These are phyloP conservation scores for Drosophila robusta DNA, from an alignment of 2,888 invertebrate species.

Conservation along the genomic window DNA sequence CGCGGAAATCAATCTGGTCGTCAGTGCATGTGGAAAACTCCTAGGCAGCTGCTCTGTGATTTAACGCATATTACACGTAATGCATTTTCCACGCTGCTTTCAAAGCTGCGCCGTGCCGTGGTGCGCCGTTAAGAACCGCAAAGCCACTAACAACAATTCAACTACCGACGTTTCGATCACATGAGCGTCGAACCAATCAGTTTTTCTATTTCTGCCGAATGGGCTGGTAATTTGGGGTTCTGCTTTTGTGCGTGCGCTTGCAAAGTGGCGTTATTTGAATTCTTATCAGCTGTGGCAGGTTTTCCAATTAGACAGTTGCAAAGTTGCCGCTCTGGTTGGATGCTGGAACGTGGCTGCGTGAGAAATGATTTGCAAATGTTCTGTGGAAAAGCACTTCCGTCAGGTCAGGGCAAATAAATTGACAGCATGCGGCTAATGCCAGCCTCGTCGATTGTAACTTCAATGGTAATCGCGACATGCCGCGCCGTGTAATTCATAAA, in stretches of 20 bases:
- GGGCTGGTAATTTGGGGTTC: constrained; percentile 41
- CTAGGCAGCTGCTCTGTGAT: constrained; percentile 60
- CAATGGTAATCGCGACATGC: constrained; percentile 51
- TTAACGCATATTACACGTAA: constrained; percentile 75
- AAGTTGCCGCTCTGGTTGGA: constrained; percentile 28
- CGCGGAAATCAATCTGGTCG: constrained; percentile 73
- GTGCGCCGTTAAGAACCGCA: constrained; percentile 65
- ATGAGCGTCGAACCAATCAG: constrained; percentile 54
- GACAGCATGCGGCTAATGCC: constrained; percentile 24
- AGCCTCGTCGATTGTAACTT: constrained; percentile 21
- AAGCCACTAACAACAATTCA: constrained; percentile 60
- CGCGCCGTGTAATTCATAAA: constrained; percentile 69
- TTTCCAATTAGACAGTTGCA: constrained; percentile 43
- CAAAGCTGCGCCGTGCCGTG: constrained; percentile 5
- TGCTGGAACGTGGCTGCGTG: constrained; percentile 19
- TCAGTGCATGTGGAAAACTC: constrained; percentile 53
- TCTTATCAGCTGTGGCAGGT: constrained; percentile 41
- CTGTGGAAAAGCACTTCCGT: constrained; percentile 52
- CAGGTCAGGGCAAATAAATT: constrained; percentile 41
- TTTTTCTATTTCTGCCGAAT: constrained; percentile 45
- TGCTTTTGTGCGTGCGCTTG: constrained; percentile 61
- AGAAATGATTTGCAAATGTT: constrained; percentile 65
- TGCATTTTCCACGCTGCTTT: constrained; percentile 73
- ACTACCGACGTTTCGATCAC: constrained; percentile 46
- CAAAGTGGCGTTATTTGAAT: constrained; percentile 62